Evolutionary conservation across 2,888 invertebrate genomes (phyloP).

Genomic region (Meganola albula): DNA sequence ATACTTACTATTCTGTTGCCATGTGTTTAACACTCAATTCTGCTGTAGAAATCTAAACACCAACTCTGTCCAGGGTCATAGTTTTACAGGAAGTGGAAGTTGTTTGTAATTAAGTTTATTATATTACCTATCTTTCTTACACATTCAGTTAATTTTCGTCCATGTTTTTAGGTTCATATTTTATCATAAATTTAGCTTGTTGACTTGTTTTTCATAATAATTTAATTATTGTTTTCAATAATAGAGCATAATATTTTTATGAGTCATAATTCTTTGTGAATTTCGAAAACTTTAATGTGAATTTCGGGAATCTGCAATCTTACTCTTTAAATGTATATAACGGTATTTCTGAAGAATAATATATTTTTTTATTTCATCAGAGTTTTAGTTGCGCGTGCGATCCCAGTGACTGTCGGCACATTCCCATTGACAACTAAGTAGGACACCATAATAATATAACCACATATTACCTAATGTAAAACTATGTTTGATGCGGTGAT

Average conservation of each 20-base stretch:
- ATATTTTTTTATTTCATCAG: conserved; percentile 7
- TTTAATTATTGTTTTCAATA: conserved; percentile 65
- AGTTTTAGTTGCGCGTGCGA: conserved; percentile 18
- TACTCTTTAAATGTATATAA: conserved; percentile 37
- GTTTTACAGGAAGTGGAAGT: conserved; percentile 68
- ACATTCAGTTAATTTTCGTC: conserved; percentile 70
- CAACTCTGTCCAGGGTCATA: conserved; percentile 43
- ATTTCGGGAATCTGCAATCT: conserved; percentile 74
- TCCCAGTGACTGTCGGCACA: neutral
- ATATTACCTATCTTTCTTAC: conserved; percentile 50
- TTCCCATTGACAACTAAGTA: conserved; percentile 17
- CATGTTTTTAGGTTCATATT: conserved; percentile 75
- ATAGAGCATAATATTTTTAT: conserved; percentile 67
- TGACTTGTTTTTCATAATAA: conserved; percentile 71
- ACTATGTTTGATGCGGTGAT: conserved; percentile 1
- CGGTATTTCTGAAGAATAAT: conserved; percentile 14
- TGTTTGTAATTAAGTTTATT: conserved; percentile 55
- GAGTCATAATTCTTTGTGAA: conserved; percentile 52
- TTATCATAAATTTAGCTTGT: conserved; percentile 66
- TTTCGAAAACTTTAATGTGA: conserved; percentile 47
- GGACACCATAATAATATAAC: too few relatives aligned
- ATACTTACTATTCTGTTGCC: conserved; percentile 26
- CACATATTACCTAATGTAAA: too few relatives aligned
- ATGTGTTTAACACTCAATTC: conserved; percentile 21
- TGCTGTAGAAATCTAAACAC: conserved; percentile 21